Evolutionary conservation across 2,113 vertebrate genomes (phyloP), one percentile per base, ranked within the genome.

Genomic region (Probosciger aterrimus): DNA sequence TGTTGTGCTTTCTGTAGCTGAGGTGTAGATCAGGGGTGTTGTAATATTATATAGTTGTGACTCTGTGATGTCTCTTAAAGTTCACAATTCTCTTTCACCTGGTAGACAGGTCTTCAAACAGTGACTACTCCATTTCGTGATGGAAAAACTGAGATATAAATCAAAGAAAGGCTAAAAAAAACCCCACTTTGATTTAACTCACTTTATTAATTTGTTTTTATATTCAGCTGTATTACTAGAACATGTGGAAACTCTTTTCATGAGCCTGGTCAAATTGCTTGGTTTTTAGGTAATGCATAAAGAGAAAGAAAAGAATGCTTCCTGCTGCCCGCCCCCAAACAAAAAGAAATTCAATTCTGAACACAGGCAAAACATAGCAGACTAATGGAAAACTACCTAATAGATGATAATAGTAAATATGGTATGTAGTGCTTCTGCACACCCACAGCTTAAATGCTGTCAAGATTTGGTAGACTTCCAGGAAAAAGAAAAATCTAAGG

Each of bases 391-490:
- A 94, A 78, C 30, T 95, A 95, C 89, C 83, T 93, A 91, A 79
- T 80, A 46, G 53, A 92, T 69, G 44, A 73, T 92, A 96, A 89
- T 96, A 93, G 80, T 73, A 90, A 96, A 94, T 84, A 94, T 84
- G 82, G 18, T 84, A 84, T 90, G 88, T 79, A 91, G 81, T 79
- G 62, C 33, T 93, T 93, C 93, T 89, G 86, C 83, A 92, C 86
- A 95, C 95, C 78, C 95, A 93, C 95, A 94, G 88, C 73, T 90
- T 97, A 95, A 94, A 86, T 95, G 93, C 94, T 96, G 93, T 94
- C 95, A 96, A 91, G 88, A 95, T 93, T 96, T 97, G 93, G 95
- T 96, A 95, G 88, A 84, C 88, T 95, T 97, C 96, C 93, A 96
- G 92, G 83, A 96, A 95, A 94, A 35, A 24, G 25, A 93, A 90